Base-by-base conservation (phyloP, 2,797 vertebrate genomes). In the Sebastolobus alascanus region DNA sequence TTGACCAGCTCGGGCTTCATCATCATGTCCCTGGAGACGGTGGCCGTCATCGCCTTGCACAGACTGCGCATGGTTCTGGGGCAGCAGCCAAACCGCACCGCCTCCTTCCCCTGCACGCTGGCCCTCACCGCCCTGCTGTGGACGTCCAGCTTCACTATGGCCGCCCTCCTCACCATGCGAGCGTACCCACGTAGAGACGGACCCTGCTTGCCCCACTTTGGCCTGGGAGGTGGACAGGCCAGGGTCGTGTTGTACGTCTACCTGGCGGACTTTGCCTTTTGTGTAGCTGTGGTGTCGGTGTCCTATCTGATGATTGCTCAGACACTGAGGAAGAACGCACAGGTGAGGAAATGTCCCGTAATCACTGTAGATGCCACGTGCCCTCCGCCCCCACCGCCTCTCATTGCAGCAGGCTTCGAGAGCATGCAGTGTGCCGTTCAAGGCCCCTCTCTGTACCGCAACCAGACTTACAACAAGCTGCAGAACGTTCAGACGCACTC, bases 21-120 rank as follows among this genome's bases (percentile, higher is more conserved):
- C 92, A 97, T 99, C 92, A 97, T 99, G 97, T 99, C 98, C 1
- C 96, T 99, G 77, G 97, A 99, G 95, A 99, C 97, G 0, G 99
- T 98, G 67, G 98, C 99, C 0, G 97, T 97, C 77, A 99, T 99
- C 0, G 99, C 98, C 4, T 93, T 99, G 88, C 98, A 98, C 86
- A 95, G 99, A 16, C 96, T 99, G 33, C 96, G 97, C 52, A 97
- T 99, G 98, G 98, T 99, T 52, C 78, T 99, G 84, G 98, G 98
- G n/a, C 97, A 96, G 89, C 98, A 98, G 85, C 97, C 98, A 0
- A 96, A 96, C 74, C 96, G 95, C 12, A 93, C 96, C 0, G 97
- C 97, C 68, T 98, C 97, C 2, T 96, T 98, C 68, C 96, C 97
- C 61, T 97, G 97, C 94, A 97, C 97, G 1, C 81, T 98, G 74